phyloP scores from a whole-genome alignment of 2,797 vertebrate genomes.

The Neomorphus geoffroyi region DNA sequence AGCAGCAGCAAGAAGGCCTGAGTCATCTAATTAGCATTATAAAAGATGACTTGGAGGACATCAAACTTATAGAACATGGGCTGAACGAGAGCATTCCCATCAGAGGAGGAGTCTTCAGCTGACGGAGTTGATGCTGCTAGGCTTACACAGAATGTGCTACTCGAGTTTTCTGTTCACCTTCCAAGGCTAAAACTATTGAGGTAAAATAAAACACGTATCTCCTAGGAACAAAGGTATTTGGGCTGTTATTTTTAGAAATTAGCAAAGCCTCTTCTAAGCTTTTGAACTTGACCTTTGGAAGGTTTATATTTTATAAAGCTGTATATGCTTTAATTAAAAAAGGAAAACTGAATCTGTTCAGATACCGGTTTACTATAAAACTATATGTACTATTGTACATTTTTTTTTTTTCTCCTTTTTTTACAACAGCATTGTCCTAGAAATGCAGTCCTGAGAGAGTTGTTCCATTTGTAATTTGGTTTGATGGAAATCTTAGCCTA shows the following conservation, averaged over 20 bases:
- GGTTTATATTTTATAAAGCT: conserved; percentile 63
- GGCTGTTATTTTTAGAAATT: conserved; percentile 43
- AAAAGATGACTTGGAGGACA: conserved; percentile 96
- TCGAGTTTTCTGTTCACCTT: conserved; percentile 17
- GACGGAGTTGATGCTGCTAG: conserved; percentile 58
- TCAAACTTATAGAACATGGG: conserved; percentile 94
- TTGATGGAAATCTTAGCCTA: neutral
- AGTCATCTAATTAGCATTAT: conserved; percentile 96
- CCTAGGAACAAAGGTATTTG: conserved; percentile 27
- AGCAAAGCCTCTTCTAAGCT: conserved; percentile 63
- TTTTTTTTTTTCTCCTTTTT: conserved; percentile 22
- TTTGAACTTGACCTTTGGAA: conserved; percentile 67
- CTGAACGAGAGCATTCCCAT: conserved; percentile 89
- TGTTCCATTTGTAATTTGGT: neutral
- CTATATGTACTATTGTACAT: conserved; percentile 68
- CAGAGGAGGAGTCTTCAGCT: conserved; percentile 89
- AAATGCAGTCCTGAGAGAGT: conserved; percentile 23
- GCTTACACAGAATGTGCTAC: neutral
- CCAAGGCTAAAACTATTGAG: conserved; percentile 59
- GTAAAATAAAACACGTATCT: conserved; percentile 31
- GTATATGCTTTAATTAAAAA: conserved; percentile 63
- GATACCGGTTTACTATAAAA: conserved; percentile 42
- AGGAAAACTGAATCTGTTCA: conserved; percentile 53
- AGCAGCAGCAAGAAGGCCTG: conserved; percentile 95
- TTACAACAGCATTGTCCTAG: conserved; percentile 19